Evolutionary conservation across 1,140 invertebrate genomes (phyloP).

Genomic region (Anagrus nilaparvatae): DNA sequence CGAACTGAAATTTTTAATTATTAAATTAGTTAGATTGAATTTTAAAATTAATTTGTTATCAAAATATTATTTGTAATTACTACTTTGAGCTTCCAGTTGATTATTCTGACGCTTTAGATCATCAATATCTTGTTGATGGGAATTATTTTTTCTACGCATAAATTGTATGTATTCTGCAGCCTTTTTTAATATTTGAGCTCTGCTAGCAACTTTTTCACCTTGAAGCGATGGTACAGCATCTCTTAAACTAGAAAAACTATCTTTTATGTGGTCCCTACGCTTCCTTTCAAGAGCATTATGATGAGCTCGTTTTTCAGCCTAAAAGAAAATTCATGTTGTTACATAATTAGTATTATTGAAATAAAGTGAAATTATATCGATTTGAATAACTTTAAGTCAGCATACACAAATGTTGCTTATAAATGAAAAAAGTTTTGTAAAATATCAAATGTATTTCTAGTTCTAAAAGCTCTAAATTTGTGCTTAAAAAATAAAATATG

Average conservation of each 20-base stretch:
- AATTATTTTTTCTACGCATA: conserved; percentile 86
- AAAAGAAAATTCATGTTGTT: conserved; percentile 14
- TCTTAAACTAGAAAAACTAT: conserved; percentile 87
- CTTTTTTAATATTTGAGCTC: conserved; percentile 96
- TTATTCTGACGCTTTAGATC: conserved; percentile 86
- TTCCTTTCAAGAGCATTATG: conserved; percentile 96
- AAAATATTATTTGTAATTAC: too few relatives aligned
- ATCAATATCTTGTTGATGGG: conserved; percentile 91
- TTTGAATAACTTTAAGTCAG: too few relatives aligned
- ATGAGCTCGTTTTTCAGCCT: conserved; percentile 94
- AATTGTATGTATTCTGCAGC: conserved; percentile 95
- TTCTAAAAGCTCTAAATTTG: too few relatives aligned
- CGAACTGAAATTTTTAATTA: conserved; percentile 55
- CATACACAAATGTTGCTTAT: too few relatives aligned
- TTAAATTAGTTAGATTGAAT: conserved; percentile 14
- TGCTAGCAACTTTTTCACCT: conserved; percentile 92
- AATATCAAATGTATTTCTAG: too few relatives aligned
- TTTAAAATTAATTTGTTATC: conserved; percentile 9
- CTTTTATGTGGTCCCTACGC: conserved; percentile 94
- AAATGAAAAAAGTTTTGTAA: too few relatives aligned
- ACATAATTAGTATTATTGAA: too few relatives aligned
- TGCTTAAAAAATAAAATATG: not conserved
- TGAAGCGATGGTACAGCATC: conserved; percentile 88
- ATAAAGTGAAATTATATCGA: too few relatives aligned
- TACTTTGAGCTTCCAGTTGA: conserved; percentile 84